phyloP scores from a whole-genome alignment of 1,140 invertebrate genomes.

The Temnothorax nylanderi region DNA sequence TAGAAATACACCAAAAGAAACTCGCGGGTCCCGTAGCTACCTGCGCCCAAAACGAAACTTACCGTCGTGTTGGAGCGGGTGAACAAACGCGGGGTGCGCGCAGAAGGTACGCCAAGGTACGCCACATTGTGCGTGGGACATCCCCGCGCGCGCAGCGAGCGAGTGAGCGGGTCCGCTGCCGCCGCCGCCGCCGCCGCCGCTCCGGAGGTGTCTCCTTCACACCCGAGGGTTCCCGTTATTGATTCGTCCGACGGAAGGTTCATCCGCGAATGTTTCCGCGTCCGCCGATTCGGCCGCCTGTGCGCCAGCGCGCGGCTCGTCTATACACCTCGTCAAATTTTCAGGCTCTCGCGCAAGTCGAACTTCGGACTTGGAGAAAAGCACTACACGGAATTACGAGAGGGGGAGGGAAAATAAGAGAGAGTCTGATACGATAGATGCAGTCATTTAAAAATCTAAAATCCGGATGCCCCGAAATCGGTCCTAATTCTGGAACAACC shows the following conservation, averaged over 20 bases:
- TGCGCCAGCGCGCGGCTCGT: slow-evolving; percentile 28
- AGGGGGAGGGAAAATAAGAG: background rate
- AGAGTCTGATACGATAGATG: background rate
- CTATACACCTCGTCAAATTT: slow-evolving; percentile 45
- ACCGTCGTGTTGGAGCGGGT: background rate
- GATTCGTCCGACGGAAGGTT: slow-evolving; percentile 73
- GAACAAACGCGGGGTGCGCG: no score
- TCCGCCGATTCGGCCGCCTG: slow-evolving; percentile 45
- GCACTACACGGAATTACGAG: background rate
- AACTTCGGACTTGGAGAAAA: background rate
- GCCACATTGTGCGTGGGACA: slow-evolving; percentile 38
- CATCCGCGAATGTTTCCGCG: slow-evolving; percentile 62
- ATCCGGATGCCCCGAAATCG: background rate
- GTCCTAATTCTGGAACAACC: background rate
- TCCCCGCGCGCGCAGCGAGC: slow-evolving; percentile 2
- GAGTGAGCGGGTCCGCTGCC: background rate
- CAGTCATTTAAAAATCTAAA: background rate
- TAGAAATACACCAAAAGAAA: slow-evolving; percentile 63
- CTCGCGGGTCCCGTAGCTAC: background rate
- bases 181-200: background rate
- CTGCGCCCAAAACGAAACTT: slow-evolving; percentile 24
- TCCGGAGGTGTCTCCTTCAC: slow-evolving; percentile 50
- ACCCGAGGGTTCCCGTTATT: slow-evolving; percentile 74
- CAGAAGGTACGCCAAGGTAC: background rate
- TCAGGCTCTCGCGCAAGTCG: slow-evolving; percentile 31